A percentile compares a stretch with the other conserved stretches of the same genome.
phyloP scores from a whole-genome alignment of 1,140 invertebrate genomes.

The Eriosoma lanigerum region DNA sequence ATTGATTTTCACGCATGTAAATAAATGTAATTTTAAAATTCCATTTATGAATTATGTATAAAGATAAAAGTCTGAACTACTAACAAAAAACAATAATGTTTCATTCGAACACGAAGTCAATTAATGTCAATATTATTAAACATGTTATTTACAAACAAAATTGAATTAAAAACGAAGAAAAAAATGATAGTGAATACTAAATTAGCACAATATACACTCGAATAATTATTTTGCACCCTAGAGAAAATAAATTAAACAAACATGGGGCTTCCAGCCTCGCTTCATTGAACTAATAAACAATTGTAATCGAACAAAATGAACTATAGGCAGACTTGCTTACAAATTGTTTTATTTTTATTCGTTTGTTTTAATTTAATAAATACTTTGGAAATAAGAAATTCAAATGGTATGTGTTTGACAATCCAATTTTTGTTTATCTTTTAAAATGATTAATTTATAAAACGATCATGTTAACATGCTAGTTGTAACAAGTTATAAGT shows the following conservation, averaged over 20 bases:
- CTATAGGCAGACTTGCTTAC: constrained; percentile 19
- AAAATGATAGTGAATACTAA: not conserved
- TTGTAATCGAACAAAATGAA: constrained; percentile 12
- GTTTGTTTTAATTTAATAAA: constrained; percentile 31
- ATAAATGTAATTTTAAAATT: no score
- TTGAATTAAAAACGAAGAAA: constrained; percentile 16
- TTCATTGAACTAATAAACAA: constrained; percentile 16
- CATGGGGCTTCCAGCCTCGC: constrained; percentile 23
- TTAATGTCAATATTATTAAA: not conserved
- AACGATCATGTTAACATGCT: no score
- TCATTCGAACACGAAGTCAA: not conserved
- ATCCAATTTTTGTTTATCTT: no score
- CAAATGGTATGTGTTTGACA: no score
- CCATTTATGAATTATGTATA: no score
- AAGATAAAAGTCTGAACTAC: not conserved
- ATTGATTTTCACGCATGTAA: no score
- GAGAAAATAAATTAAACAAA: constrained; percentile 29
- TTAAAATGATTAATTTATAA: no score
- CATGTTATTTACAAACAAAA: not conserved
- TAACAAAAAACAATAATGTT: not conserved
- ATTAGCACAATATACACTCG: not conserved
- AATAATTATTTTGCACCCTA: not conserved
- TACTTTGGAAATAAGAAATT: not conserved
- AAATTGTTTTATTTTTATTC: not conserved
- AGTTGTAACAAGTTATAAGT: no score